Evolutionary conservation across 2,797 vertebrate species (phyloP), one percentile per base, ranked within the genome.

Genomic region (Hapalemur alaotrensis): DNA sequence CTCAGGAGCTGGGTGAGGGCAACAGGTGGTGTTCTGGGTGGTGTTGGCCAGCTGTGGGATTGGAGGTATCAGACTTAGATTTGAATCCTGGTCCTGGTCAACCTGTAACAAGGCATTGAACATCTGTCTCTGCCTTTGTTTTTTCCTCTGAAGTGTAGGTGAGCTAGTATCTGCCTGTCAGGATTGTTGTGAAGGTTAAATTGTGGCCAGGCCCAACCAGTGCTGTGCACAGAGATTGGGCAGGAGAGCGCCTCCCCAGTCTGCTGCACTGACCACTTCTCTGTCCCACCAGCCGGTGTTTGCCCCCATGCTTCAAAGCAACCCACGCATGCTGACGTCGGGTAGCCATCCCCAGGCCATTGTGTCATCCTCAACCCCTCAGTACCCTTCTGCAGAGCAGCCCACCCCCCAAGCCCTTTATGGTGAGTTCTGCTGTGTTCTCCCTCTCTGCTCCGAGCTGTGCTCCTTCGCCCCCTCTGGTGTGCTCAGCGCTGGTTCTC

Each of bases 361-460:
- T 5, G 99, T 99, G 23, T 99, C 99, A 1, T 99, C 99, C 4
- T 99, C 98, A 5, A 98, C 99, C 7, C 99, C 99, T 86, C 99
- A 99, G 98, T 99, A 99, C 97, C 97, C 98, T 13, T 93, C 99
- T 38, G 99, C 99, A 91, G 99, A 99, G 91, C 99, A 99, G 43
- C 99, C 99, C n/a, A 98, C 99, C 6, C 99, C 99, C 96, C 99
- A 99, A 96, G 98, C 99, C 95, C 99, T 99, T 94, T 99, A 99
- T 61, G 99, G 99, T 99, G 94, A 98, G 97, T 93, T 65, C 57
- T 38, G 2, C 38, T 28, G 14, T 7, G n/a, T n/a, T n/a, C 41
- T 5, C 17, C 7, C 3, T 5, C 14, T 30, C 43, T 46, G 30
- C 32, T 23, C 28, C 15, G 4, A 35, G 32, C 18, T 35, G 15